Evolutionary conservation across 2,888 invertebrate species (phyloP).

Genomic region (Trissonchulus sp.): DNA sequence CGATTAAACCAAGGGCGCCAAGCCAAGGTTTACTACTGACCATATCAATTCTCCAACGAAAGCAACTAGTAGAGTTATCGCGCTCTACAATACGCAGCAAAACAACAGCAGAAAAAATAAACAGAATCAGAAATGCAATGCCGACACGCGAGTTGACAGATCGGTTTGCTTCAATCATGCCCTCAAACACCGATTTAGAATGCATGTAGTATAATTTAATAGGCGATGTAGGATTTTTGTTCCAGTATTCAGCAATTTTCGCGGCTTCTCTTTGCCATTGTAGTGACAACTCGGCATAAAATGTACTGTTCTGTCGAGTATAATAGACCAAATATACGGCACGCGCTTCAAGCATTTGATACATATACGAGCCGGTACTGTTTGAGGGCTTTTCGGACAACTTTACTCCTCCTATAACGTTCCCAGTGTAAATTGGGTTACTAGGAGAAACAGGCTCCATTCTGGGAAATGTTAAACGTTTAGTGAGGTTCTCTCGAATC

Average conservation of each 20-base stretch:
- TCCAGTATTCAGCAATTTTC: background rate
- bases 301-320: background rate
- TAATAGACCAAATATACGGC: background rate
- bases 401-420: background rate
- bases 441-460: background rate
- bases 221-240: background rate
- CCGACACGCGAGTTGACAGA: background rate
- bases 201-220: background rate
- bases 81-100: background rate
- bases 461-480: background rate
- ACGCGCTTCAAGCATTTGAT: background rate
- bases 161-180: background rate
- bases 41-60: background rate
- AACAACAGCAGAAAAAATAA: background rate
- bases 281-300: background rate
- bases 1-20: slow-evolving; percentile 76
- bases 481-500: background rate
- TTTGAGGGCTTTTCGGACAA: background rate
- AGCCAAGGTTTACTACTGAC: slow-evolving; percentile 78
- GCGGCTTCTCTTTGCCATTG: background rate
- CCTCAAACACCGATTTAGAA: background rate
- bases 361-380: background rate
- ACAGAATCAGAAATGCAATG: background rate
- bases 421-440: background rate
- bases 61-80: background rate